Base-by-base conservation (phyloP, 1,140 invertebrate species). In the Musca domestica region DNA sequence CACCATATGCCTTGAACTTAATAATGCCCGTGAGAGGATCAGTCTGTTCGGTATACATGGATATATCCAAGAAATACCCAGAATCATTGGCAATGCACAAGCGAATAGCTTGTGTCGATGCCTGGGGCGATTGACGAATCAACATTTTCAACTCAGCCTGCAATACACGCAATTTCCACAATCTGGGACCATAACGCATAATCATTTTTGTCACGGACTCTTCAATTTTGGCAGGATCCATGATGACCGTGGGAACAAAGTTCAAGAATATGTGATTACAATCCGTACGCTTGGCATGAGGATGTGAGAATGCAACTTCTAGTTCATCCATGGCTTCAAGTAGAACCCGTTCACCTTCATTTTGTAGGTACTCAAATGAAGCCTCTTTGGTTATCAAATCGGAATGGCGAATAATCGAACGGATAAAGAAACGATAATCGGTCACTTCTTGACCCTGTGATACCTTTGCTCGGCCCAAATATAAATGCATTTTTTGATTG, bases 191-290 rank as follows among this genome's bases (percentile, higher is more conserved):
- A 81, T 99, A 99, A 2, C 95, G 85, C 85, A 98, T 90, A 25
- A 99, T 95, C 92, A 98, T 98, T 65, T 88, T 92, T 0, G 95
- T 90, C 0, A 99, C 96, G 58, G 95, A 98, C 80, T 98, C 96
- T 80, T 97, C 95, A 69, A 99, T 95, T 88, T 96, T 96, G 2
- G 89, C 87, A 1, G 95, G 95, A 84, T 99, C 96, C 91, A 99
- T 96, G 23, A 97, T 98, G 48, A 99, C 93, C 2, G 96, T 97
- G 5, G 97, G 96, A 5, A 98, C 95, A 84, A 99, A 99, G 83
- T 99, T 99, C 17, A 99, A 84, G 86, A 99, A 99, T 22, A 99
- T 98, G 78, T 99, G 98, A 84, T 99, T 99, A 81, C 97, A 99
- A 80, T 99, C 97, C 0, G 96, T 98, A 71, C 94, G 87, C 73